A percentile compares a stretch with the other conserved stretches of the same genome.
These are phyloP conservation scores for Diarsia rubi DNA, from an alignment of 2,888 invertebrate species.

Conservation along the genomic window DNA sequence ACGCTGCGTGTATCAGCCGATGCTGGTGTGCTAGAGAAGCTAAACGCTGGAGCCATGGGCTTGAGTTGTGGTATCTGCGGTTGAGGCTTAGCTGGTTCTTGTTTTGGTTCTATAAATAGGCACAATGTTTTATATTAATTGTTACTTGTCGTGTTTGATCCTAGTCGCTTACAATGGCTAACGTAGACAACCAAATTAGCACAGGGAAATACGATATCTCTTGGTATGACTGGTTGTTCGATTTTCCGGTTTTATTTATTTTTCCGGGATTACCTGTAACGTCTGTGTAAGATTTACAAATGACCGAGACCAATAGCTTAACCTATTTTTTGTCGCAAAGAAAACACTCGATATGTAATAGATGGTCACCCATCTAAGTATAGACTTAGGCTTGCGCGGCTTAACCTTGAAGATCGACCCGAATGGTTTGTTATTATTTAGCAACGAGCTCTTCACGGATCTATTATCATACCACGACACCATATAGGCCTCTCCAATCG, in stretches of 20 bases:
- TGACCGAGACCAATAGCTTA: not conserved
- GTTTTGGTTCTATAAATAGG: constrained; percentile 61
- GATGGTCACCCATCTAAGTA: no score
- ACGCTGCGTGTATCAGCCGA: constrained; percentile 74
- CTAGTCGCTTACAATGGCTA: not conserved
- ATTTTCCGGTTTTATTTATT: no score
- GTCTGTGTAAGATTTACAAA: not conserved
- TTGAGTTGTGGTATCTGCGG: constrained; percentile 46
- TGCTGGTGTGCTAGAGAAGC: constrained; percentile 54
- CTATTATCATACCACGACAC: no score
- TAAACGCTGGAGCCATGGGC: constrained; percentile 51
- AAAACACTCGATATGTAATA: no score
- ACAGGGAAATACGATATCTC: no score
- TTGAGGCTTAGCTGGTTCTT: constrained; percentile 65
- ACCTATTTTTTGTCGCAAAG: not conserved
- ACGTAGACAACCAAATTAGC: no score
- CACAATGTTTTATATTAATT: not conserved
- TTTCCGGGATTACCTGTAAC: no score
- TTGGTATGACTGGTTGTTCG: not conserved
- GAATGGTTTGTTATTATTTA: not conserved
- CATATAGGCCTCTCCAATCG: no score
- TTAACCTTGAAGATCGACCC: not conserved
- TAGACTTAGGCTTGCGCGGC: not conserved
- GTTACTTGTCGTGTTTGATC: not conserved
- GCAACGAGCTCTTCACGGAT: not conserved